Conservation (phyloP, 2,888 invertebrate genomes). For the Macrosoma leucophasiata region DNA sequence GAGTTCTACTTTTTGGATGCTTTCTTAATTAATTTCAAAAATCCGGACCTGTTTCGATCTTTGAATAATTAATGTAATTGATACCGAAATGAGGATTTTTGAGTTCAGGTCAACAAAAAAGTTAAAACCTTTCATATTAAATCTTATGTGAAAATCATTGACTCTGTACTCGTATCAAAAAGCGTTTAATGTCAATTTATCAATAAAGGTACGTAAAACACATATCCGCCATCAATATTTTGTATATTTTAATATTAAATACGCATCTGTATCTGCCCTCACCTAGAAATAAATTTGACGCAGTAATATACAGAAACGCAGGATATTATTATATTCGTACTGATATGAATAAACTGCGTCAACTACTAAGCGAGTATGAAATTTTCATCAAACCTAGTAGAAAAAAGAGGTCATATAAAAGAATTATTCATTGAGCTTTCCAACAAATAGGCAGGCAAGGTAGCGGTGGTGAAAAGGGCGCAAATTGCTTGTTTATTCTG, state of each 20-base stretch:
- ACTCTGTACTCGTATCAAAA: too few species aligned
- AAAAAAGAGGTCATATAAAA: constrained; percentile 36
- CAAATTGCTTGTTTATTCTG: constrained; percentile 23
- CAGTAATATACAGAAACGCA: constrained; percentile 4
- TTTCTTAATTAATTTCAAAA: too few species aligned
- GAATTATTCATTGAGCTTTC: constrained; percentile 50
- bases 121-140: too few species aligned
- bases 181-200: too few species aligned
- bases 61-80: too few species aligned
- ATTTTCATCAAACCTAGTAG: constrained; percentile 34
- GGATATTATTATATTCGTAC: too few species aligned
- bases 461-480: constrained; percentile 21
- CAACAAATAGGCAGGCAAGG: constrained; percentile 33
- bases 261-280: not conserved
- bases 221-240: not conserved
- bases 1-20: too few species aligned
- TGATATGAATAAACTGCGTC: too few species aligned
- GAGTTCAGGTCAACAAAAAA: too few species aligned
- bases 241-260: not conserved
- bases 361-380: constrained; percentile 29
- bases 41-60: too few species aligned
- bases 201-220: constrained; percentile 3
- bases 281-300: not conserved
- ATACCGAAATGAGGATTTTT: too few species aligned
- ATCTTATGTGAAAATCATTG: too few species aligned